A percentile compares a stretch with the other conserved stretches of the same genome.
These are phyloP conservation scores for Grapholita molesta DNA, from an alignment of 1,140 invertebrate genomes.

Conservation along the genomic window DNA sequence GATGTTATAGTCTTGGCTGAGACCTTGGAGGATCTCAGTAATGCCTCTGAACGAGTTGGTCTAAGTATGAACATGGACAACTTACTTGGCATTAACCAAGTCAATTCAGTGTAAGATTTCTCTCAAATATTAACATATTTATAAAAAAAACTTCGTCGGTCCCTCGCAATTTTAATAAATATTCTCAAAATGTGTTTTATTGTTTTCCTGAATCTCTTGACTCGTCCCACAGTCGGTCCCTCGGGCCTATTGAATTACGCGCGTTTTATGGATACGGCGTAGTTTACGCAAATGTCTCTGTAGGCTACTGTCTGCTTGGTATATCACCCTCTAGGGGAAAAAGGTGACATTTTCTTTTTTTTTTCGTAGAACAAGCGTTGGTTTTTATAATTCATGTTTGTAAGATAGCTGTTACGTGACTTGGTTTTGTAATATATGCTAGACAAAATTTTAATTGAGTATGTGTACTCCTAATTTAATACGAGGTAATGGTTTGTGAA, in stretches of 20 bases:
- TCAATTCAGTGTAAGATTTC: too few species aligned
- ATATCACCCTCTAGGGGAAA: conserved; percentile 35
- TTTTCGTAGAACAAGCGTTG: conserved; percentile 28
- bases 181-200: background rate
- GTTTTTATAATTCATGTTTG: conserved; percentile 45
- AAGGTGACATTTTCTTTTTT: conserved; percentile 40
- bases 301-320: conserved; percentile 18
- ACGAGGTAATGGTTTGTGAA: too few species aligned
- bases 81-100: too few species aligned
- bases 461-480: too few species aligned
- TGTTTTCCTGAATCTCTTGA: conserved; percentile 19
- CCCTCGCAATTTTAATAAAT: background rate
- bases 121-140: too few species aligned
- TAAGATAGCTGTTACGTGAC: background rate
- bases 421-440: background rate
- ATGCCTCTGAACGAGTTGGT: too few species aligned
- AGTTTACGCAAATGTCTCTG: conserved; percentile 42
- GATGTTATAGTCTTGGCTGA: too few species aligned
- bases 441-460: too few species aligned
- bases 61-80: too few species aligned
- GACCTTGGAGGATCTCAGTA: too few species aligned
- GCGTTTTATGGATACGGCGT: conserved; percentile 35
- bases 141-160: too few species aligned
- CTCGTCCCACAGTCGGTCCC: conserved; percentile 14
- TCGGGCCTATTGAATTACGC: conserved; percentile 7